These are phyloP conservation scores for Pangasianodon hypophthalmus DNA, from an alignment of 2,113 vertebrate species.

Conservation along the genomic window DNA sequence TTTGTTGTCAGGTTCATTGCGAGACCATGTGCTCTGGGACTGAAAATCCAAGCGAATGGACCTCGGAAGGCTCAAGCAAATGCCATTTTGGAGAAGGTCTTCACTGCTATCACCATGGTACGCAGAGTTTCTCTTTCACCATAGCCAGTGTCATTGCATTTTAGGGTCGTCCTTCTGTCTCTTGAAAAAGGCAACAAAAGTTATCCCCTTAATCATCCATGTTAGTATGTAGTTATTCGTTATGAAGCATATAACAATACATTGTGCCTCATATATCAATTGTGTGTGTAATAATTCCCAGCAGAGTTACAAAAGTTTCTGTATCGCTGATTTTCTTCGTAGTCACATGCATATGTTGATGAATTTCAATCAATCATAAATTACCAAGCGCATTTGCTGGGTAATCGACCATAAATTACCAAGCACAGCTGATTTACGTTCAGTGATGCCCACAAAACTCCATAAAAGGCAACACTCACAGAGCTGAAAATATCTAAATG, in stretches of 20 bases:
- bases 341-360: not conserved
- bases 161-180: not conserved
- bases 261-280: not conserved
- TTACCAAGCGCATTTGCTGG: not conserved
- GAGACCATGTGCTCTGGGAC: slow-evolving; percentile 93
- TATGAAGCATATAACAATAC: not conserved
- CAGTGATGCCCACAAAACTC: not conserved
- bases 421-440: not conserved
- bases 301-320: not conserved
- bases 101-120: slow-evolving; percentile 98
- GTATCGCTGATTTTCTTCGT: not conserved
- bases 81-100: slow-evolving; percentile 97
- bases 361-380: not conserved
- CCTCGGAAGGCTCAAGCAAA: slow-evolving; percentile 94
- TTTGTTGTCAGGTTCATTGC: slow-evolving; percentile 86
- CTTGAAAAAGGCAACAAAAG: not conserved
- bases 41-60: slow-evolving; percentile 94
- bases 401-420: not conserved
- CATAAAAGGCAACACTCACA: not conserved
- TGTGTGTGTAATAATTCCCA: not conserved
- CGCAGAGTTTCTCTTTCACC: not conserved
- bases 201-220: not conserved
- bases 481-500: not conserved
- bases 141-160: not conserved
- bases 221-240: not conserved